These are phyloP conservation scores for Lamproptera curius DNA, from an alignment of 2,888 invertebrate genomes.

Conservation along the genomic window DNA sequence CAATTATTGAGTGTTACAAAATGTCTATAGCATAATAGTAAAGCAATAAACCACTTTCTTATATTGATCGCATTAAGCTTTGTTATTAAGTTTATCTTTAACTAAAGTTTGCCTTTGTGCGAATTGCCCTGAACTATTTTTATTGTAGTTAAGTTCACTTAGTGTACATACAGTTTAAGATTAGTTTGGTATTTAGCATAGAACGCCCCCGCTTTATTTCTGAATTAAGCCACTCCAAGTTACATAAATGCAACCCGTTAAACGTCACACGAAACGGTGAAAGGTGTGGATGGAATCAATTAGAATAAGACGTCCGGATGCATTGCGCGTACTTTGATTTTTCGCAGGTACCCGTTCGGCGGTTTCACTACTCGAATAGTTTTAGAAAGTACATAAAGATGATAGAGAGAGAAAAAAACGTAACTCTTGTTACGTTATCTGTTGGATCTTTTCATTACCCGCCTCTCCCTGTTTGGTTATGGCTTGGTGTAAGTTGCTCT, in stretches of 20 bases:
- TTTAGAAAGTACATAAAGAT: constrained; percentile 20
- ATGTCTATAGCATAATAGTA: too few species aligned
- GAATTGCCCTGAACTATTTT: too few species aligned
- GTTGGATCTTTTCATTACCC: constrained; percentile 12
- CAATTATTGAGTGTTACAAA: too few species aligned
- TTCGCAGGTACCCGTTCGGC: constrained; percentile 18
- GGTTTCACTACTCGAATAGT: constrained; percentile 19
- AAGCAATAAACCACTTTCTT: too few species aligned
- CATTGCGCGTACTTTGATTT: constrained; percentile 21
- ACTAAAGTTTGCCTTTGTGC: too few species aligned
- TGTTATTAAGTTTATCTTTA: too few species aligned
- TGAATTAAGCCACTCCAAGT: constrained; percentile 9
- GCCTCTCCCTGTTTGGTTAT: background rate
- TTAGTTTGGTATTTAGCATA: background rate
- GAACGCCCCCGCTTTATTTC: background rate
- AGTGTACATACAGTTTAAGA: too few species aligned
- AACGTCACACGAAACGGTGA: constrained; percentile 25
- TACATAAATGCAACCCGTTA: constrained; percentile 22
- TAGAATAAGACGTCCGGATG: constrained; percentile 19
- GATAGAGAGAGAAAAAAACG: constrained; percentile 11
- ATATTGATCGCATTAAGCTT: too few species aligned
- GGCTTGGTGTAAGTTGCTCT: too few species aligned
- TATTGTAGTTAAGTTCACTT: too few species aligned
- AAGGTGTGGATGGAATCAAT: constrained; percentile 28
- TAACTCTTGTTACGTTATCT: constrained; percentile 16